Evolutionary conservation across 2,888 invertebrate genomes (phyloP).

Genomic region (Lampropteryx suffumata): DNA sequence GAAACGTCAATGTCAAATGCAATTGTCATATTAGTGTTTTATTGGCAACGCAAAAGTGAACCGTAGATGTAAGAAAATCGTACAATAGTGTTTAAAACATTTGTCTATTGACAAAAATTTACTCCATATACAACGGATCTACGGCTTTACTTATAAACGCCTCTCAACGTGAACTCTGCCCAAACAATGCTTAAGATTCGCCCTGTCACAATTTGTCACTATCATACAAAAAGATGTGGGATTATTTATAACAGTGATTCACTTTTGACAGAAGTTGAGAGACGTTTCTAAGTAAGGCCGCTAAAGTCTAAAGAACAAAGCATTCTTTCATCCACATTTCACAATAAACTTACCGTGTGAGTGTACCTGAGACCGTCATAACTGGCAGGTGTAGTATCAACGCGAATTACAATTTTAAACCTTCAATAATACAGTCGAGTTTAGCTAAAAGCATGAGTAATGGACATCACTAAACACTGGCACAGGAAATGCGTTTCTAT

Average conservation of each 20-base stretch:
- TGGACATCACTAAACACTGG: conserved; percentile 16
- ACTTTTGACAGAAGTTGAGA: no score
- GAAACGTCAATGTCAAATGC: conserved; percentile 24
- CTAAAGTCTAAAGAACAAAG: neutral
- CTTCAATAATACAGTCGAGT: conserved; percentile 1
- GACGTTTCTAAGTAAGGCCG: no score
- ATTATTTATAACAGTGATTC: no score
- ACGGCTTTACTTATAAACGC: no score
- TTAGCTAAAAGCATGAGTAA: conserved; percentile 18
- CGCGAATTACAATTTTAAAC: conserved; percentile 6
- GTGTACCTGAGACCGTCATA: conserved; percentile 5
- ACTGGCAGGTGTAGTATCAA: conserved; percentile 3
- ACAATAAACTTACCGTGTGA: conserved; percentile 20
- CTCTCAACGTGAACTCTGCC: no score
- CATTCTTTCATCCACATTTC: conserved; percentile 8
- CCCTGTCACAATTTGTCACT: no score
- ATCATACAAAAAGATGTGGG: no score
- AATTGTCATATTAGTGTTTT: conserved; percentile 15
- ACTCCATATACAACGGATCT: no score
- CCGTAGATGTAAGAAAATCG: conserved; percentile 4
- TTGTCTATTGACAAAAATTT: no score
- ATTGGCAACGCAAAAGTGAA: conserved; percentile 12
- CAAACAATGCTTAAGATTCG: no score
- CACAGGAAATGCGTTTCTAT: conserved; percentile 25
- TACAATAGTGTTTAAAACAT: no score